Evolutionary conservation across 2,888 invertebrate species (phyloP), one percentile per base, ranked within the genome.

Genomic region (Scaptomyza tumidula): DNA sequence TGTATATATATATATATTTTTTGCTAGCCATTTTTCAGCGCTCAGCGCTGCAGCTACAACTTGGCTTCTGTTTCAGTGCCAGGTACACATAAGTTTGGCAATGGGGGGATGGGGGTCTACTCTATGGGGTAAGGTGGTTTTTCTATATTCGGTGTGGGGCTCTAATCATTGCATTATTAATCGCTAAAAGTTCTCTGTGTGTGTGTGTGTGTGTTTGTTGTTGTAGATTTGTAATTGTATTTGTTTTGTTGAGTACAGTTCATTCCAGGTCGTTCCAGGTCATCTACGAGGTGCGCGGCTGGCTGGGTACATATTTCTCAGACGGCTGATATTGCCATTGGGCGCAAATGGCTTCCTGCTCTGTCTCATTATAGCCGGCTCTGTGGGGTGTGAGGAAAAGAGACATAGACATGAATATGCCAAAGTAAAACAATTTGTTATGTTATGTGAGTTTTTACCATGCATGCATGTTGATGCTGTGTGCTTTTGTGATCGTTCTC

Each of bases 241-340:
- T 39, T 3, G 39, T n/a, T n/a, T n/a, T 2, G 3, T 14, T 37
- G n/a, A n/a, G n/a, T 37, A 37, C 37, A 7, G n/a, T 37, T 13
- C 68, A 37, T 19, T 35, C 6, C 10, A 35, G 35, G 33, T 62
- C 64, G 27, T 67, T 69, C 7, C 45, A 24, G 14, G 9, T 27
- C 58, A 24, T 50, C 64, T 83, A 83, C 4, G 83, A 86, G 27
- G 85, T 88, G 31, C 91, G 90, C 6, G 91, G 91, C 62, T 91
- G 90, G 74, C 90, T 91, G 58, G 94, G 94, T 61, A 94, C 93
- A 82, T 94, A 94, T 89, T 94, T 94, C 70, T 94, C 94, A 39
- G 94, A 94, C 1, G 95, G 95, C 73, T 94, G 93, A 86, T 94
- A 95, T 76, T 94, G 93, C 93, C 94, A 94, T 78, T 94, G 93